Evolutionary conservation across 2,797 vertebrate genomes (phyloP), one percentile per base, ranked within the genome.

Genomic region (Xenops minutus): DNA sequence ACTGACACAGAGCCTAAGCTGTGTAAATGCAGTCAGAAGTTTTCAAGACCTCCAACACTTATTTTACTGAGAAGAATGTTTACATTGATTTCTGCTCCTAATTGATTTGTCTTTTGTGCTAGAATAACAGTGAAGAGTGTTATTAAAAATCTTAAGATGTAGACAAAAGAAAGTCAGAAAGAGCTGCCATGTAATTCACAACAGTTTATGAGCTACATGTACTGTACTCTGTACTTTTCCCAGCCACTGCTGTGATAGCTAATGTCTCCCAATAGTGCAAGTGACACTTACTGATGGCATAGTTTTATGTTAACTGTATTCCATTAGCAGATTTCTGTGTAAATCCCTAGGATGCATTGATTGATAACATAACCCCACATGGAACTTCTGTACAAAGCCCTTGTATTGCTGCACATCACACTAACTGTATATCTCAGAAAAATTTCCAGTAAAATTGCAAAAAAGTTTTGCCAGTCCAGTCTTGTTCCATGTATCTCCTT

Each of bases 211-310:
- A 96, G 90, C 51, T 92, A 22, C 76, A 30, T 34, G 32, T 73
- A 41, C 71, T 76, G 16, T 75, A 55, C 46, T 78, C 62, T 73
- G 51, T 69, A 69, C 76, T 92, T 93, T 95, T 93, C 69, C 48
- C 69, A 88, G 66, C 37, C 51, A 93, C 89, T 93, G 92, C 95
- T 97, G 92, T 93, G 92, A 94, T 91, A 93, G 87, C 79, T 95
- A 92, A 96, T 85, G 91, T 88, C 82, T 96, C 92, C 89, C 87
- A 72, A 17, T 88, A 92, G 87, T 58, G 84, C 66, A n/a, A 89
- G 82, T 95, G 95, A 93, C 95, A 96, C 92, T 92, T 96, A 88
- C 85, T 94, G 92, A 96, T 92, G 79, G 71, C 91, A 90, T n/a
- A 92, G 92, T 84, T 93, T 91, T 93, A 93, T 94, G 89, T 73